These are phyloP conservation scores for Agonopterix arenella DNA, from an alignment of 2,888 invertebrate species.

Conservation along the genomic window DNA sequence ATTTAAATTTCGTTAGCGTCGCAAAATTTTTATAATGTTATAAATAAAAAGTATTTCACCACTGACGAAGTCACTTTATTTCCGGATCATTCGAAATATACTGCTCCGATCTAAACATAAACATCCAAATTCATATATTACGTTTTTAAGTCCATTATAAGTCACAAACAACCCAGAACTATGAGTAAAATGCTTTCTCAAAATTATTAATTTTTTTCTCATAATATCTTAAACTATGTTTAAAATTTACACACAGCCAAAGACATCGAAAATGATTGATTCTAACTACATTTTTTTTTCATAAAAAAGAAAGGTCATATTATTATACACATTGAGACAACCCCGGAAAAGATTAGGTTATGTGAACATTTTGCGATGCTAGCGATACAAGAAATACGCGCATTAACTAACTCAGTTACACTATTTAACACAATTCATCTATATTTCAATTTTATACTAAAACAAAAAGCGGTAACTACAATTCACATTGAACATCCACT, in stretches of 20 bases:
- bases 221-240: slow-evolving; percentile 46
- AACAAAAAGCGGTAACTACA: slow-evolving; percentile 51
- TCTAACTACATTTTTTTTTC: slow-evolving; percentile 57
- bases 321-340: slow-evolving; percentile 41
- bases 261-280: slow-evolving; percentile 68
- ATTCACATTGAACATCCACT: slow-evolving; percentile 40
- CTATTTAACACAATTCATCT: slow-evolving; percentile 34
- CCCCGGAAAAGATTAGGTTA: slow-evolving; percentile 56
- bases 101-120: slow-evolving; percentile 66
- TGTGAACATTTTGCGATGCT: slow-evolving; percentile 78
- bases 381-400: slow-evolving; percentile 49
- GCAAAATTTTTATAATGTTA: slow-evolving; percentile 35
- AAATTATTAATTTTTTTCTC: slow-evolving; percentile 54
- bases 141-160: slow-evolving; percentile 46
- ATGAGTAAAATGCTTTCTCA: slow-evolving; percentile 62
- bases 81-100: slow-evolving; percentile 62
- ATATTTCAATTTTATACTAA: slow-evolving; percentile 26
- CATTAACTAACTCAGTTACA: slow-evolving; percentile 28
- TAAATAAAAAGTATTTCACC: slow-evolving; percentile 50
- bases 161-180: slow-evolving; percentile 53
- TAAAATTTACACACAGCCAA: slow-evolving; percentile 74
- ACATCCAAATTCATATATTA: slow-evolving; percentile 52
- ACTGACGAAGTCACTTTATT: slow-evolving; percentile 71
- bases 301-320: slow-evolving; percentile 52
- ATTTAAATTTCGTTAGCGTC: slow-evolving; percentile 47